A percentile compares a stretch with the other conserved stretches of the same genome.
Conservation (phyloP, 2,113 vertebrate species). For the Pteropus alecto region DNA sequence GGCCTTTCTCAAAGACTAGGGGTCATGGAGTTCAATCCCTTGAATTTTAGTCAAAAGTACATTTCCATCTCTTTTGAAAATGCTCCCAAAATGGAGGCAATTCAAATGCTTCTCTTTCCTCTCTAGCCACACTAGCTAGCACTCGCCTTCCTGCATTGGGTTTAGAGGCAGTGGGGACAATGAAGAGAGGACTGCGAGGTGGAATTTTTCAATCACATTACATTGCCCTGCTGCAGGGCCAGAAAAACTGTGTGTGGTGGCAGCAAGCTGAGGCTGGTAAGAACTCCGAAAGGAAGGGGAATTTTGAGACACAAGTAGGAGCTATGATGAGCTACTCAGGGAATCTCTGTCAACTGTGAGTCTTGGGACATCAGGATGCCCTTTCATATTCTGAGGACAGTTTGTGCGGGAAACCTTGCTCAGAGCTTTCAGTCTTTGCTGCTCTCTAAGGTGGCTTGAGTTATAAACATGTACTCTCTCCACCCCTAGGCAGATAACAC, state of each 20-base stretch:
- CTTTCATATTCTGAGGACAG: background rate
- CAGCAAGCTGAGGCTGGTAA: background rate
- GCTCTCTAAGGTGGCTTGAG: background rate
- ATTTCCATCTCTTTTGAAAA: background rate
- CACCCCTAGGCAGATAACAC: background rate
- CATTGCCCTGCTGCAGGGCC: background rate
- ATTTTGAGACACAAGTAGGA: background rate
- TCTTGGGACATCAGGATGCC: background rate
- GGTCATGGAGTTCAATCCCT: background rate
- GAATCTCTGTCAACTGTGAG: background rate
- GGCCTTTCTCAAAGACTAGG: background rate
- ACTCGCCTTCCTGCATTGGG: background rate
- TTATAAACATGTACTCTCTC: background rate
- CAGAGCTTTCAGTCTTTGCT: background rate
- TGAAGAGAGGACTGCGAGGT: background rate
- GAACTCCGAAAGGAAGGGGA: background rate
- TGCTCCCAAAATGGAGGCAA: background rate
- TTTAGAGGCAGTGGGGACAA: background rate
- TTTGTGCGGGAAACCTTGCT: background rate
- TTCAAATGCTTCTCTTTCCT: background rate
- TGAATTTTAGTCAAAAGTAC: background rate
- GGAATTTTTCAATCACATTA: background rate
- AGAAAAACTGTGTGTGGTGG: background rate
- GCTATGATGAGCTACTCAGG: background rate
- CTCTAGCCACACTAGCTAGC: background rate